phyloP scores from a whole-genome alignment of 2,797 vertebrate genomes.

The Acridotheres tristis region DNA sequence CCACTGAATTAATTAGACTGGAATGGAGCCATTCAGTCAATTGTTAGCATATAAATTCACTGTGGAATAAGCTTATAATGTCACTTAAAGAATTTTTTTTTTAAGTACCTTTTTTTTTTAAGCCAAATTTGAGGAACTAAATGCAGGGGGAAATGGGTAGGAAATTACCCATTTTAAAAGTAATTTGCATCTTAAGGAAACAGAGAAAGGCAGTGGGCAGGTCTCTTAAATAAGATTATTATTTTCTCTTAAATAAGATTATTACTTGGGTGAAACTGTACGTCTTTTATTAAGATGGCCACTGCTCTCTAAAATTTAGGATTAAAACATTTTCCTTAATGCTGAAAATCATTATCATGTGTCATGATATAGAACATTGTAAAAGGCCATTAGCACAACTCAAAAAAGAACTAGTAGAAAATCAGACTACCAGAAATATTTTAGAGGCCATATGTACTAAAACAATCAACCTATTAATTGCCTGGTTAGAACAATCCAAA shows the following conservation, averaged over 20 bases:
- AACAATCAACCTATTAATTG: neutral
- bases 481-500: neutral
- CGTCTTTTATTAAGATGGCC: neutral
- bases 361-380: neutral
- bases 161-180: neutral
- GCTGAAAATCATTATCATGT: neutral
- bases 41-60: neutral
- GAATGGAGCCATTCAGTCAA: neutral
- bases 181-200: neutral
- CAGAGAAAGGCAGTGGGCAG: neutral
- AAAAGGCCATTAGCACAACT: neutral
- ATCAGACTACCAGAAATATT: neutral
- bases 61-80: neutral
- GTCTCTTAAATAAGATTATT: neutral
- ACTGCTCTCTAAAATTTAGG: neutral
- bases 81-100: neutral
- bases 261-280: neutral
- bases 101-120: neutral
- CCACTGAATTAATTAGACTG: neutral
- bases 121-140: neutral
- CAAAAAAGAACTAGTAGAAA: neutral
- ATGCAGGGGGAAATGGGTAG: fast-evolving
- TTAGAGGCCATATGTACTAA: neutral
- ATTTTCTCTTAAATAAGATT: neutral
- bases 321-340: neutral